Evolutionary conservation across 2,888 invertebrate species (phyloP).

Genomic region (Hydriomena furcata): DNA sequence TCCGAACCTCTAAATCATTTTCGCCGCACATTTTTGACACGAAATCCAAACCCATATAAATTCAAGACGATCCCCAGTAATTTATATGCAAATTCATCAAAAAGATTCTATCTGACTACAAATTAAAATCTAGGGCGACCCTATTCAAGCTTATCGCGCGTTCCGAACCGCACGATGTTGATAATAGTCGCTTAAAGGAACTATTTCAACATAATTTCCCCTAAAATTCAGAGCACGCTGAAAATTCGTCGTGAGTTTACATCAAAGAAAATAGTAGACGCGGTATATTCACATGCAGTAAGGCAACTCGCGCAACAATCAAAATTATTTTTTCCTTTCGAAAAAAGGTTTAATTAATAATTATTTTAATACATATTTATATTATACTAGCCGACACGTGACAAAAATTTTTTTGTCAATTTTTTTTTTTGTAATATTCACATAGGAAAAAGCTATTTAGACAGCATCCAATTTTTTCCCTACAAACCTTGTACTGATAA

Average conservation of each 20-base stretch:
- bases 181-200: slow-evolving; percentile 57
- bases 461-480: too few species aligned
- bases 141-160: slow-evolving; percentile 35
- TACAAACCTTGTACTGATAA: too few species aligned
- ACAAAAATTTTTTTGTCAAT: too few species aligned
- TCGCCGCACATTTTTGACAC: slow-evolving; percentile 12
- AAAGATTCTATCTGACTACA: slow-evolving; percentile 38
- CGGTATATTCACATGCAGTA: slow-evolving; percentile 1
- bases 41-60: slow-evolving; percentile 19
- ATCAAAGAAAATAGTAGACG: slow-evolving; percentile 66
- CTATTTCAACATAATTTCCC: slow-evolving; percentile 69
- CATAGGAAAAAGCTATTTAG: too few species aligned
- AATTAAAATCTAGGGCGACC: slow-evolving; percentile 36
- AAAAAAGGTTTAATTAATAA: too few species aligned
- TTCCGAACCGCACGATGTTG: slow-evolving; percentile 40
- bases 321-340: too few species aligned
- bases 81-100: slow-evolving; percentile 38
- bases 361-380: too few species aligned
- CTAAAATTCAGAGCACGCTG: slow-evolving; percentile 63
- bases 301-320: too few species aligned
- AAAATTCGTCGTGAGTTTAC: slow-evolving; percentile 63
- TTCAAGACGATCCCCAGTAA: slow-evolving; percentile 24
- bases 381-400: too few species aligned
- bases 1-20: slow-evolving; percentile 1
- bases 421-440: too few species aligned